These are phyloP conservation scores for Eudyptes chrysolophus DNA, from an alignment of 2,113 vertebrate genomes.

Conservation along the genomic window DNA sequence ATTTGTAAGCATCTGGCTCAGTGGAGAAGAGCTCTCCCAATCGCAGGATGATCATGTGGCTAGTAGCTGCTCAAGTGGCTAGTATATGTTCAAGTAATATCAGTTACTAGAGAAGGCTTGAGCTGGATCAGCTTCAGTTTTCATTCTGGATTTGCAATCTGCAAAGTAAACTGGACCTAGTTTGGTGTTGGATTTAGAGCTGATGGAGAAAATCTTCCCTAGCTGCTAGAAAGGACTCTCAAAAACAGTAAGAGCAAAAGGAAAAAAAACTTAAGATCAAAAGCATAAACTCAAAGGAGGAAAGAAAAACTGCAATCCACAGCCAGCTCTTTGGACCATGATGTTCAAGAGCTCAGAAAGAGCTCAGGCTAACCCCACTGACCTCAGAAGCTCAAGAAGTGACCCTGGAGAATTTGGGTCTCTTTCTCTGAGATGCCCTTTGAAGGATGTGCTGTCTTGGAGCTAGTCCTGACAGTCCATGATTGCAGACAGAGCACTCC, in stretches of 20 bases:
- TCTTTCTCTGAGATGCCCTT: background rate
- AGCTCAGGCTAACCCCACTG: background rate
- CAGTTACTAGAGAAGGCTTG: background rate
- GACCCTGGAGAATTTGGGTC: background rate
- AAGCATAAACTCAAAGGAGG: background rate
- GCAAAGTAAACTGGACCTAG: background rate
- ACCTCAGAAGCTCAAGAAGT: background rate
- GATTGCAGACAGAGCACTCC: background rate
- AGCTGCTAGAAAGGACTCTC: background rate
- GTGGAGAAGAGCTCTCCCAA: background rate
- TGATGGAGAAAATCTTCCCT: background rate
- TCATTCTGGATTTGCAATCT: background rate
- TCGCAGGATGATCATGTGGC: background rate
- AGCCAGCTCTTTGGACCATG: background rate
- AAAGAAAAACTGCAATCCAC: background rate
- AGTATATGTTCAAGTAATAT: background rate
- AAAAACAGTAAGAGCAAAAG: background rate
- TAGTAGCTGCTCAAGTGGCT: background rate
- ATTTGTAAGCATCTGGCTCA: background rate
- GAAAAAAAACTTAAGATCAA: background rate
- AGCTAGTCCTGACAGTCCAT: background rate
- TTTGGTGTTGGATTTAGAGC: background rate
- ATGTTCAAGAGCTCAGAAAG: background rate
- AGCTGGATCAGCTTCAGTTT: background rate
- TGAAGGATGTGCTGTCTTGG: background rate